Conservation (phyloP, 2,797 vertebrate species). For the Urophycis tenuis region DNA sequence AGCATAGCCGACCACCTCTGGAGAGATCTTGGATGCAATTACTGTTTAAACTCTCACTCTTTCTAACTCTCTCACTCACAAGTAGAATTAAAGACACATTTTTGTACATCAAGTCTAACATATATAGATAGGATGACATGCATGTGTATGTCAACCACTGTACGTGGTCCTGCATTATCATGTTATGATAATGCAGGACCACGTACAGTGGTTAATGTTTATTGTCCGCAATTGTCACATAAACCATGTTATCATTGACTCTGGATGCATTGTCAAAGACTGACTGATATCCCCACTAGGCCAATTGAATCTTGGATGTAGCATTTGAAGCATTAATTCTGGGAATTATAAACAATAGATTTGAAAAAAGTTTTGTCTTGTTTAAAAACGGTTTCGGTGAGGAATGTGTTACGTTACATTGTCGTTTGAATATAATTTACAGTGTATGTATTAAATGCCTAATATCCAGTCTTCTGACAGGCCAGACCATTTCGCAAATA, state of each 20-base stretch:
- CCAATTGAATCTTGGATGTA: background rate
- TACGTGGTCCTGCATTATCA: background rate
- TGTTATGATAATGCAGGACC: too few relatives aligned
- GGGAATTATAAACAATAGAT: background rate
- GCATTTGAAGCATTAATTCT: background rate
- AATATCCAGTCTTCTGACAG: background rate
- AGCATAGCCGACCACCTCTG: conserved; percentile 12
- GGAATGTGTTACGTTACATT: background rate
- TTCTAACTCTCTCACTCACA: background rate
- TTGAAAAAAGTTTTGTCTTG: background rate
- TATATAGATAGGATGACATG: background rate
- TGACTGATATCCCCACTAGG: background rate
- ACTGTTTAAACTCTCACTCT: background rate
- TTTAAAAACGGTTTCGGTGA: background rate
- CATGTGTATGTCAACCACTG: background rate
- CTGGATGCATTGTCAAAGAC: background rate
- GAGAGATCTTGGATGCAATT: conserved; percentile 24
- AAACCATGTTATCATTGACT: background rate
- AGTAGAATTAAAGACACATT: background rate
- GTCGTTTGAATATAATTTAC: background rate
- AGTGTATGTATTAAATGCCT: background rate
- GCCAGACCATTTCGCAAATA: too few relatives aligned
- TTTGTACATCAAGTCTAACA: background rate
- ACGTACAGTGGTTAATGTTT: too few relatives aligned
- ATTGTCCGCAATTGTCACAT: too few relatives aligned